Evolutionary conservation across 2,797 vertebrate species (phyloP).

Genomic region (Chaunax sp.): DNA sequence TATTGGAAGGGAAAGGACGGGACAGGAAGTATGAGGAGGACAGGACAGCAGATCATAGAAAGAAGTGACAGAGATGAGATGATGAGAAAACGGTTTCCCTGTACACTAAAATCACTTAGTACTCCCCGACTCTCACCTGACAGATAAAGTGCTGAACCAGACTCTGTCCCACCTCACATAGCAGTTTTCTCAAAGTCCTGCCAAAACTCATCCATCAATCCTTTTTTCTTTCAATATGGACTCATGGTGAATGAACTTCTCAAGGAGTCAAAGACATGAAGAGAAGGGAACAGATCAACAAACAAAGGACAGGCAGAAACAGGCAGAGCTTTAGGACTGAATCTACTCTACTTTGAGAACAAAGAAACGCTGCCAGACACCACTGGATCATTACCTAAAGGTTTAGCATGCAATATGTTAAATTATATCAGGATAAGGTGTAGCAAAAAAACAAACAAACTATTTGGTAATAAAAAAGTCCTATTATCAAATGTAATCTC

Average conservation of each 20-base stretch:
- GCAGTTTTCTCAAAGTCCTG: neutral
- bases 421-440: too few species aligned
- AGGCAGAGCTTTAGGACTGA: neutral
- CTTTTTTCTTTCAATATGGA: conserved; percentile 5
- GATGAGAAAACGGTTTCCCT: conserved; percentile 22
- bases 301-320: conserved; percentile 4
- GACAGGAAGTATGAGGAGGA: neutral
- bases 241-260: neutral
- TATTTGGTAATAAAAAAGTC: too few species aligned
- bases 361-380: neutral
- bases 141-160: conserved; percentile 40
- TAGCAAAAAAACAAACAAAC: too few species aligned
- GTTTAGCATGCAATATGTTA: neutral
- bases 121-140: conserved; percentile 19
- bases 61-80: neutral
- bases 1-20: neutral
- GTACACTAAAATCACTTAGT: conserved; percentile 27
- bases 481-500: too few species aligned
- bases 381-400: neutral
- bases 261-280: neutral
- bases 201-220: conserved; percentile 15
- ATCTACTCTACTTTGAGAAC: too few species aligned
- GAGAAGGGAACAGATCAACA: neutral
- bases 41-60: neutral
- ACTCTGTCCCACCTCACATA: neutral